Conservation (phyloP, 2,797 vertebrate species). For the Perdix hodgsoniae region DNA sequence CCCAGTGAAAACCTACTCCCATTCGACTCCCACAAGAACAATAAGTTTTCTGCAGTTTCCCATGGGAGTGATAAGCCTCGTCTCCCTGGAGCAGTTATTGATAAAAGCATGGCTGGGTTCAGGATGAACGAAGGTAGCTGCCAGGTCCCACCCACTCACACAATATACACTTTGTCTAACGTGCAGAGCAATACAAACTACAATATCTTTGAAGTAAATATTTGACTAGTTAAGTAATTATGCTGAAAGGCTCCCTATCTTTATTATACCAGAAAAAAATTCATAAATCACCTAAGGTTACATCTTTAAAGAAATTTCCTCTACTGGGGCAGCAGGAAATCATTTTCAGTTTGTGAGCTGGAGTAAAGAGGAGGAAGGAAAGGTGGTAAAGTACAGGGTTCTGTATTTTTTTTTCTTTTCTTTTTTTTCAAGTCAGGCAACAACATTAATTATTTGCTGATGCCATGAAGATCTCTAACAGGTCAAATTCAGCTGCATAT, state of each 20-base stretch:
- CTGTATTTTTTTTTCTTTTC: background rate
- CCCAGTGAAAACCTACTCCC: conserved; percentile 6
- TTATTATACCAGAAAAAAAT: conserved; percentile 59
- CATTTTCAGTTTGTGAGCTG: background rate
- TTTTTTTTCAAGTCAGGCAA: background rate
- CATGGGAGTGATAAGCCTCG: background rate
- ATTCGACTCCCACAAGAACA: background rate
- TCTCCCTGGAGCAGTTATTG: conserved; percentile 20
- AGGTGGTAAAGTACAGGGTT: background rate
- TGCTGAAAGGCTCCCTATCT: conserved; percentile 37
- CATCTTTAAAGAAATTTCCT: conserved; percentile 37
- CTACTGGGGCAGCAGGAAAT: background rate
- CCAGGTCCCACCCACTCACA: conserved; percentile 16
- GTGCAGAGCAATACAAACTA: background rate
- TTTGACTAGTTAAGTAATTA: conserved; percentile 56
- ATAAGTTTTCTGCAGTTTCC: conserved; percentile 19
- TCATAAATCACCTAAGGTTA: conserved; percentile 31
- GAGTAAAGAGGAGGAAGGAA: background rate
- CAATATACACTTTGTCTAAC: conserved; percentile 28
- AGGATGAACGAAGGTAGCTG: background rate
- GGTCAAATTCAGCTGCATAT: background rate
- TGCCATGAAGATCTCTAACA: background rate
- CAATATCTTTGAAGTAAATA: conserved; percentile 59
- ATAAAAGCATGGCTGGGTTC: background rate
- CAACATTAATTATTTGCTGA: background rate